Evolutionary conservation across 2,797 vertebrate genomes (phyloP), one percentile per base, ranked within the genome.

Genomic region (Molossus alvarezi): DNA sequence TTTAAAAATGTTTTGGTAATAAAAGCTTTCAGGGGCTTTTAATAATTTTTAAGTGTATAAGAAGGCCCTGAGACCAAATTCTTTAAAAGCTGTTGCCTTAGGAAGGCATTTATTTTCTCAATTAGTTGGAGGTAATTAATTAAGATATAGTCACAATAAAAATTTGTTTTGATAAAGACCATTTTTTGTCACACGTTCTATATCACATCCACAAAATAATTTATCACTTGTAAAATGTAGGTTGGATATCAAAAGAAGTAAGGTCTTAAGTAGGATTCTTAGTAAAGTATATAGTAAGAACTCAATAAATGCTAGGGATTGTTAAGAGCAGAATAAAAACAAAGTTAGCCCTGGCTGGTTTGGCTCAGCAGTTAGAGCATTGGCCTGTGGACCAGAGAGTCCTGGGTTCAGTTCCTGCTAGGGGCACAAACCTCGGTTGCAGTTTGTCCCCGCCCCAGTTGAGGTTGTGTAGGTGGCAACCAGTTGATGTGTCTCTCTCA

Each of bases 21-120:
- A 69, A 80, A 87, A n/a, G 0, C 33, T 41, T 83, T 73, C 20
- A 8, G 21, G 9, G 1, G 62, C 41, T 33, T 80, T 96, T 9
- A 57, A 10, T 27, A 77, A 45, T 37, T 85, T 72, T 88, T 51
- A 69, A 86, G 29, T 86, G 1, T 51, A 5, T 29, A 2, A 91
- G 41, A 14, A 12, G 5, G 4, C 4, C 15, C 3, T 58, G 14
- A 83, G 64, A 75, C 17, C 48, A 89, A 64, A 72, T 64, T 76
- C 9, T n/a, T 84, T 76, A 18, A 41, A 69, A 89, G 45, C 48
- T 55, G 1, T 33, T 55, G 2, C 33, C 23, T 65, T 69, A 18
- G 23, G 25, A 91, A 80, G 23, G 0, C 23, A 88, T 72, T 80
- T 89, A 79, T 80, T 64, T 96, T 83, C 29, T 71, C 23, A 77